Conservation (phyloP, 1,140 invertebrate species). For the Phenacoccus solenopsis region DNA sequence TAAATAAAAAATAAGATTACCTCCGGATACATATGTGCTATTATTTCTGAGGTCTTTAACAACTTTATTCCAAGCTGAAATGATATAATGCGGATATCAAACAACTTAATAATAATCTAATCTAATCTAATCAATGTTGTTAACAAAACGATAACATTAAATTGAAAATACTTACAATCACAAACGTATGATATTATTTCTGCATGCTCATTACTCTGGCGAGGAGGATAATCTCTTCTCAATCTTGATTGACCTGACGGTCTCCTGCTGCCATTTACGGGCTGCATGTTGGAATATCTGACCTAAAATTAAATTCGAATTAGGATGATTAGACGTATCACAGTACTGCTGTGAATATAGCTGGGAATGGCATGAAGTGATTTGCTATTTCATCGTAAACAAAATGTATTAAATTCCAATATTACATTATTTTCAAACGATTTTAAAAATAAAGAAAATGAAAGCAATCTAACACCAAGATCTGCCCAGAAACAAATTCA, state of each 20-base stretch:
- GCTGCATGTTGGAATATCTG: neutral
- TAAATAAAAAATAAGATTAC: neutral
- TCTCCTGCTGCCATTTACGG: neutral
- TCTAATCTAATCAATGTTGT: no score
- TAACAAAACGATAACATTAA: neutral
- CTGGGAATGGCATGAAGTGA: no score
- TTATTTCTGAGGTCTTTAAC: neutral
- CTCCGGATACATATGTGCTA: neutral
- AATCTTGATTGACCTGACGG: neutral
- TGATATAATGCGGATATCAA: neutral
- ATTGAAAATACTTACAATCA: neutral
- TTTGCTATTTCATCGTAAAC: no score
- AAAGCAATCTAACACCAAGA: no score
- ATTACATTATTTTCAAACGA: no score
- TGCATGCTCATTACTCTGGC: neutral
- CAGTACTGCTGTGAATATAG: no score
- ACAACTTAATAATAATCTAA: no score
- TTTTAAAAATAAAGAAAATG: no score
- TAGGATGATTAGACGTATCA: no score
- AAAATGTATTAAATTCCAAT: no score
- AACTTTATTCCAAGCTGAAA: conserved; percentile 4
- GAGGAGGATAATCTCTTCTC: neutral
- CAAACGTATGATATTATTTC: neutral
- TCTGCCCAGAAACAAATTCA: no score
- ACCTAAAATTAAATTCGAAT: no score